Evolutionary conservation across 2,888 invertebrate genomes (phyloP), one percentile per base, ranked within the genome.

Genomic region (Eudasyphora cyanicolor): DNA sequence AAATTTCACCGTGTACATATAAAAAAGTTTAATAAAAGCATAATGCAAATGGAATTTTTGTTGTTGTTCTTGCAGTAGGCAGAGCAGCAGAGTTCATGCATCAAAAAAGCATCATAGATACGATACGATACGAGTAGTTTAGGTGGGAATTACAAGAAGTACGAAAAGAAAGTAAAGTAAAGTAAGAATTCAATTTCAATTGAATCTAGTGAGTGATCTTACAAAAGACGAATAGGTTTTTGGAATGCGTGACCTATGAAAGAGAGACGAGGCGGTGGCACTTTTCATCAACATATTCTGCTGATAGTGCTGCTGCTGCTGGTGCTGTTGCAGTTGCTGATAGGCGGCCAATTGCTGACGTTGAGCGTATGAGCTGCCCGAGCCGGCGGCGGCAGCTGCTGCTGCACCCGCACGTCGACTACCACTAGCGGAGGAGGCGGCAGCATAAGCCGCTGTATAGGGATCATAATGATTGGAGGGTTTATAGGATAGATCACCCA

Each of bases 161-260:
- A 32, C 19, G 35, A 38, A 19, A 21, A 29, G 19, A 24, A 54
- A 64, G 12, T 29, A 57, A 54, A 62, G 19, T 60, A 76, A 35
- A 78, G 17, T 5, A 75, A n/a, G n/a, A n/a, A n/a, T n/a, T n/a
- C n/a, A n/a, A n/a, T n/a, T 29, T 49, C 51, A 74, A 60, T 76
- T 74, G 71, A 86, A 84, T 76, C 84, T 42, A 76, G 73, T 67
- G 75, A 77, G 62, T 79, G 86, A 81, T 90, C 92, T 92, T 93
- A 92, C 92, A 91, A 92, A 92, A 88, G 92, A 89, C 88, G 91
- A 90, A 86, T 91, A 90, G 87, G 90, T 90, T 90, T 91, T 92
- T 91, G 92, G 92, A 92, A 92, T 92, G 91, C 92, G 92, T 88
- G 92, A 92, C 89, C 91, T 91, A 88, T 91, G 89, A 92, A 93